Percentiles rank a stretch among this genome's conserved stretches.
Conservation (phyloP, 2,797 vertebrate species). For the Ceryle rudis region DNA sequence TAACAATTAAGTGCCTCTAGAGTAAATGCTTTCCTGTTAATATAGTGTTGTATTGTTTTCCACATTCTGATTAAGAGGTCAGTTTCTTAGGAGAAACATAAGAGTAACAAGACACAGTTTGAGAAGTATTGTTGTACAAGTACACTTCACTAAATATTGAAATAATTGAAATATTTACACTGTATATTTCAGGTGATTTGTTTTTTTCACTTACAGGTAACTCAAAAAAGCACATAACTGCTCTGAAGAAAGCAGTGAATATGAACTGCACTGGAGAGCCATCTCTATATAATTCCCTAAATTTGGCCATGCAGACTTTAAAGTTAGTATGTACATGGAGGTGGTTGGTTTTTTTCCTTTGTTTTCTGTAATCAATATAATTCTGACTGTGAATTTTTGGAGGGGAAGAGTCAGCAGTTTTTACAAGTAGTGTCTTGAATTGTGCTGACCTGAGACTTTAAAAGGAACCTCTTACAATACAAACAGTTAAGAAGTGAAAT, state of each 20-base stretch:
- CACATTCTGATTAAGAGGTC: neutral
- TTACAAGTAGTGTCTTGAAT: neutral
- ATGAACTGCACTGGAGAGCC: conserved; percentile 90
- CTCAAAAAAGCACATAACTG: conserved; percentile 88
- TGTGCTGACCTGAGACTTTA: neutral
- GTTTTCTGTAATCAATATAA: neutral
- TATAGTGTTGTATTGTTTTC: neutral
- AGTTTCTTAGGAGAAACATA: neutral
- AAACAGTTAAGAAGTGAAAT: neutral
- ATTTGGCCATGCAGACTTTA: conserved; percentile 90
- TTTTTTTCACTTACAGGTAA: conserved; percentile 83
- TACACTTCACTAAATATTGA: neutral
- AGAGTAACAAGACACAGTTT: neutral
- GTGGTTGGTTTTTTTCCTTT: neutral
- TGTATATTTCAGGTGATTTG: neutral
- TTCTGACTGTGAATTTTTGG: neutral
- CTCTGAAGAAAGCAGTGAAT: conserved; percentile 92
- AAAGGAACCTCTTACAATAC: neutral
- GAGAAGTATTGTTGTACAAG: neutral
- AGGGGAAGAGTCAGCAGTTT: neutral
- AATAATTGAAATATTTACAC: neutral
- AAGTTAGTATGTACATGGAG: conserved; percentile 83
- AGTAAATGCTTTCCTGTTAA: neutral
- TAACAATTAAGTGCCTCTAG: neutral
- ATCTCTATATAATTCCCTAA: conserved; percentile 94